Conservation (phyloP, 2,113 vertebrate species). For the Epinephelus fuscoguttatus region DNA sequence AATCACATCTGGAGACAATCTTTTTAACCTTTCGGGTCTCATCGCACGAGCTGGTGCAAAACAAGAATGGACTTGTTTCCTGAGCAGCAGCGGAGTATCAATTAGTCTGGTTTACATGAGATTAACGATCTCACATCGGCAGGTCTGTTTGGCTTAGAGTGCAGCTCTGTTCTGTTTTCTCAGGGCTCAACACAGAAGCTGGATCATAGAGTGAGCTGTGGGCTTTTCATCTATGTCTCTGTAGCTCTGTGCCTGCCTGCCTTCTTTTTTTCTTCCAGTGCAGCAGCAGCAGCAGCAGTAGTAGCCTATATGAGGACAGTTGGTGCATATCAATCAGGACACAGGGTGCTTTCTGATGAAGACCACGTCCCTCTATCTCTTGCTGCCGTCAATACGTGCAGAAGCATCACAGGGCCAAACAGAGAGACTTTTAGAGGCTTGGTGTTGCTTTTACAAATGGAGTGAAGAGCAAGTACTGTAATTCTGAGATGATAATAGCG, state of each 20-base stretch:
- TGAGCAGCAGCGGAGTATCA: constrained; percentile 29
- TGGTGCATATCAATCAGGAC: constrained; percentile 79
- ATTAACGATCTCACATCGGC: constrained; percentile 44
- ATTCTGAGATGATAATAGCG: constrained; percentile 64
- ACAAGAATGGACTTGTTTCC: constrained; percentile 15
- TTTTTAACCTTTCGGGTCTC: constrained; percentile 54
- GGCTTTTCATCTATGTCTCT: constrained; percentile 71
- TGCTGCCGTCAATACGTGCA: constrained; percentile 15
- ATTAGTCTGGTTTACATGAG: constrained; percentile 55
- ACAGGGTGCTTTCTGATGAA: constrained; percentile 51
- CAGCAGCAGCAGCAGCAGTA: constrained; percentile 50
- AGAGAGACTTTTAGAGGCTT: constrained; percentile 26
- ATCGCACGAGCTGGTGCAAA: not conserved
- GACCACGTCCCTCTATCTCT: constrained; percentile 42
- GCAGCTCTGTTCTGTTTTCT: constrained; percentile 64
- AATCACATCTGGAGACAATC: constrained; percentile 19
- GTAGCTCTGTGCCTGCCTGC: constrained; percentile 47
- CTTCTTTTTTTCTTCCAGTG: constrained; percentile 28
- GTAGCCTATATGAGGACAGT: constrained; percentile 71
- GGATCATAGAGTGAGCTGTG: constrained; percentile 69
- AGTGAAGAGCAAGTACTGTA: constrained; percentile 42
- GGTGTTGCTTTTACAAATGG: constrained; percentile 37
- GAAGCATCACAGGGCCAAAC: constrained; percentile 27
- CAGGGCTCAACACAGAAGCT: constrained; percentile 52
- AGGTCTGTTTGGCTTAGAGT: constrained; percentile 59